These are phyloP conservation scores for Stomatorhinus ivindoensis DNA, from an alignment of 2,113 vertebrate species.

Conservation along the genomic window DNA sequence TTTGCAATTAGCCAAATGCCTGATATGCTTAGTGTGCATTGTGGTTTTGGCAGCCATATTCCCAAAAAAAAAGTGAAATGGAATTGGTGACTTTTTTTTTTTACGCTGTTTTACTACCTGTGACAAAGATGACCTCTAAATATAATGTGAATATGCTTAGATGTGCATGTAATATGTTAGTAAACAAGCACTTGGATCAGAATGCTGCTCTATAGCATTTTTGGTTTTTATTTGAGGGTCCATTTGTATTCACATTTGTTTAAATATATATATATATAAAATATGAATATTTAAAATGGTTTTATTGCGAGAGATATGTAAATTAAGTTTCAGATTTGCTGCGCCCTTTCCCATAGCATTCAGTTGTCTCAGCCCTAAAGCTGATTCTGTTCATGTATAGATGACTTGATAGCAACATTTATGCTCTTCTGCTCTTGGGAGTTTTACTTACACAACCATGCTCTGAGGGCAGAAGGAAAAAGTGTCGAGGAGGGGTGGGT, in stretches of 20 bases:
- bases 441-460: too few species aligned
- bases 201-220: not conserved
- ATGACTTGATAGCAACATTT: not conserved
- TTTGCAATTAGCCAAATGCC: conserved; percentile 40
- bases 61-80: conserved; percentile 33
- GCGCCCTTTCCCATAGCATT: not conserved
- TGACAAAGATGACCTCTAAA: not conserved
- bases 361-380: not conserved
- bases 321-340: not conserved
- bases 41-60: conserved; percentile 55
- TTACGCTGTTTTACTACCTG: not conserved
- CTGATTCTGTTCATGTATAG: not conserved
- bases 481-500: too few species aligned
- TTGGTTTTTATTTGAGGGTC: not conserved
- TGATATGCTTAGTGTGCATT: conserved; percentile 33
- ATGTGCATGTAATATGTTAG: not conserved
- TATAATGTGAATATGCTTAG: not conserved
- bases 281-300: not conserved
- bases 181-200: not conserved
- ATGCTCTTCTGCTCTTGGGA: too few species aligned
- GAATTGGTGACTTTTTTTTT: conserved; percentile 30
- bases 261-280: not conserved
- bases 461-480: too few species aligned
- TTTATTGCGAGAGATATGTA: not conserved
- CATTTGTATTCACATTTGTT: conserved; percentile 4